phyloP scores from a whole-genome alignment of 2,797 vertebrate species.

The Aythya fuligula region DNA sequence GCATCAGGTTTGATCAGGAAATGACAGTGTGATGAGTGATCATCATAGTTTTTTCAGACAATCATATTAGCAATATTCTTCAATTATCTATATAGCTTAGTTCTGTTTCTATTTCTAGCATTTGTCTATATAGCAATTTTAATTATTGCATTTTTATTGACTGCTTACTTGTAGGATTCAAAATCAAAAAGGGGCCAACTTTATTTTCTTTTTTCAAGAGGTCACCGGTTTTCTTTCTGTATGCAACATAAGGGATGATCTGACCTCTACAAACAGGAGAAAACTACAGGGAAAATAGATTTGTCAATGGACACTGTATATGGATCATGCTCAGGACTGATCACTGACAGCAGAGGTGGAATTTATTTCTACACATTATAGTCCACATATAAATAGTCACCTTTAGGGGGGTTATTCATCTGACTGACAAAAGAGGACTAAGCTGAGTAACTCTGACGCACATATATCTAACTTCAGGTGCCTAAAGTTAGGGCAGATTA shows the following conservation, averaged over 20 bases:
- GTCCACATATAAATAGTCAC: neutral
- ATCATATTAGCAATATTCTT: neutral
- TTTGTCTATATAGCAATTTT: neutral
- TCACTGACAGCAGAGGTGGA: neutral
- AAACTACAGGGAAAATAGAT: neutral
- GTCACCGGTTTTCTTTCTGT: neutral
- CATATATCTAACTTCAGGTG: neutral
- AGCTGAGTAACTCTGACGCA: neutral
- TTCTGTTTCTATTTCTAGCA: neutral
- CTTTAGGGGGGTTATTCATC: neutral
- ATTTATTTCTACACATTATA: neutral
- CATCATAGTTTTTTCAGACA: neutral
- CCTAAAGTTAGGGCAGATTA: neutral
- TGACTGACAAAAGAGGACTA: neutral
- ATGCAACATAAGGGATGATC: neutral
- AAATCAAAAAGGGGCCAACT: neutral
- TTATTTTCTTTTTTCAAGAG: neutral
- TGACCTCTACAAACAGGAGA: neutral
- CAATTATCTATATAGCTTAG: neutral
- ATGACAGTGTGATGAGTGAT: neutral
- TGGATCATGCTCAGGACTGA: neutral
- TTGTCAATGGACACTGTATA: neutral
- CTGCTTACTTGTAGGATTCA: neutral
- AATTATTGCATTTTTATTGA: neutral
- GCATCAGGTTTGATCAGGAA: neutral